Evolutionary conservation across 2,797 vertebrate species (phyloP), one percentile per base, ranked within the genome.

Genomic region (Lepilemur septentrionalis): DNA sequence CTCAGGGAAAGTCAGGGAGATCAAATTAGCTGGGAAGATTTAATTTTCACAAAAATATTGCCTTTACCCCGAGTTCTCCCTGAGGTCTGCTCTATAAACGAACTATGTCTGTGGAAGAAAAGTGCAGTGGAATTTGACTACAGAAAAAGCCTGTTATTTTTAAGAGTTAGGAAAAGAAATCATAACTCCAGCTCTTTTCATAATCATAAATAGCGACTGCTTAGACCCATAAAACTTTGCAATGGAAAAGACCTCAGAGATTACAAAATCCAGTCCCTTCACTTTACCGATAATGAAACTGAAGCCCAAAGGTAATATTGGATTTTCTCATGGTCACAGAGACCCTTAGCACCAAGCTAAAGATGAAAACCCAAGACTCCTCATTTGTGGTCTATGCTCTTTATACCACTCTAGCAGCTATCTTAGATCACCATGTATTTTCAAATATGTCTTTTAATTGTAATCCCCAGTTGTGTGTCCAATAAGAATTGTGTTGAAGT

Each of bases 21-120:
- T 97, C 78, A 78, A 89, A 97, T 97, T 96, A 97, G 17, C 82
- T 86, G 48, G 63, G 63, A 80, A 95, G 93, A 92, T 95, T 93
- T 85, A 88, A 95, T 92, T 96, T 96, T 97, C 88, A 93, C 73
- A 97, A 97, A 97, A 97, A 96, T 94, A 97, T 95, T 96, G 92
- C 88, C 92, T 95, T 97, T 92, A 84, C 38, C 59, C 81, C 0
- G 3, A 61, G 46, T 82, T 89, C 57, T 85, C 55, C 84, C 88
- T 84, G 35, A 57, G 67, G 32, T 61, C 88, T 90, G 48, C 50
- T 96, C 85, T 91, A 38, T 59, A 95, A 94, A 79, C 78, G 93
- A 93, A 85, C 93, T 67, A 73, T 28, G 20, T 79, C 50, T 79
- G 55, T 63, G 69, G 63, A 91, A 92, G 55, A 91, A 79, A 94